phyloP scores from a whole-genome alignment of 2,888 invertebrate genomes.

The Ormyrus thymus region DNA sequence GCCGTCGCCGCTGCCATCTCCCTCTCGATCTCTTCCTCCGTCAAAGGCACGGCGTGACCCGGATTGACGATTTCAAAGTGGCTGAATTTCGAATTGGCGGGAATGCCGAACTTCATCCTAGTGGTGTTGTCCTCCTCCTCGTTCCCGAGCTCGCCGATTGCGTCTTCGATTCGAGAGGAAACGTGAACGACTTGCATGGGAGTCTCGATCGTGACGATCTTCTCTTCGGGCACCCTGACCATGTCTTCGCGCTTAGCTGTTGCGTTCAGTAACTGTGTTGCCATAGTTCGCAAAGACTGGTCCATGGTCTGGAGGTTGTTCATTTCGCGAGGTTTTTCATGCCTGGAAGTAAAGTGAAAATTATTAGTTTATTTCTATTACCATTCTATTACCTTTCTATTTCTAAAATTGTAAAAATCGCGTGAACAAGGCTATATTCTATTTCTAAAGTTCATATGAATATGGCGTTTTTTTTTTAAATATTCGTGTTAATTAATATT shows the following conservation, averaged over 20 bases:
- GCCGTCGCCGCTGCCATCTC: slow-evolving; percentile 71
- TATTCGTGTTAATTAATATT: too few relatives aligned
- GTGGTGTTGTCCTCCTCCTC: slow-evolving; percentile 58
- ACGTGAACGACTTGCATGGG: slow-evolving; percentile 53
- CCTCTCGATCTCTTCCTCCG: slow-evolving; percentile 79
- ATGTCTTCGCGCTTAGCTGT: slow-evolving; percentile 57
- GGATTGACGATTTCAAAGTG: slow-evolving; percentile 76
- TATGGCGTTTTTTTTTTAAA: background rate
- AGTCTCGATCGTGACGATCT: slow-evolving; percentile 45
- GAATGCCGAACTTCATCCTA: slow-evolving; percentile 65
- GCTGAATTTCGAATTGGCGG: slow-evolving; percentile 71
- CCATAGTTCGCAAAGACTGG: slow-evolving; percentile 70
- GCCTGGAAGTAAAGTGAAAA: slow-evolving; percentile 61
- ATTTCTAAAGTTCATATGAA: background rate
- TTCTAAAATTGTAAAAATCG: too few relatives aligned
- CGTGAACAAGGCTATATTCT: background rate
- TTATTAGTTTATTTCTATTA: background rate
- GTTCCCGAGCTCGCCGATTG: slow-evolving; percentile 47
- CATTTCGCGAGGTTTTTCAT: slow-evolving; percentile 58
- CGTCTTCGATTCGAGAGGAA: slow-evolving; percentile 51
- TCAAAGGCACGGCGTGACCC: slow-evolving; percentile 82
- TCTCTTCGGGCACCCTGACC: slow-evolving; percentile 51
- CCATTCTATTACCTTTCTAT: slow-evolving; percentile 8
- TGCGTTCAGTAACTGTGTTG: slow-evolving; percentile 72
- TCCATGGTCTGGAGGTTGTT: slow-evolving; percentile 70